Evolutionary conservation across 2,113 vertebrate species (phyloP), one percentile per base, ranked within the genome.

Genomic region (Paramisgurnus dabryanus): DNA sequence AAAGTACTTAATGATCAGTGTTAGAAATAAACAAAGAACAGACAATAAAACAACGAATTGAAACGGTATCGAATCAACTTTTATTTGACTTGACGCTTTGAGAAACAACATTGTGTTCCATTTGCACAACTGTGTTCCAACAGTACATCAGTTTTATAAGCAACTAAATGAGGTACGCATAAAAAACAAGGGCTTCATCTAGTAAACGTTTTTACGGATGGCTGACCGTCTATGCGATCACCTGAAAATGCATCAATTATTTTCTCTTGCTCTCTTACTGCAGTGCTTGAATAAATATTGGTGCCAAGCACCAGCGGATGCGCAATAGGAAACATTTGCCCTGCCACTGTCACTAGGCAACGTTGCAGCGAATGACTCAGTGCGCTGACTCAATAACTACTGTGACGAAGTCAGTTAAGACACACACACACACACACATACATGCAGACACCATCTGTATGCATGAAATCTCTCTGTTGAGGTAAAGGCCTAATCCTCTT

Each of bases 271-370:
- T 86, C 89, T 84, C 85, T 90, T 83, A 86, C 80, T 87, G 78
- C 82, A 68, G 83, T 82, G 87, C 89, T 87, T 93, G 90, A 93
- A 93, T 94, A 93, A 93, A 93, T 92, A 94, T 93, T 84, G 78
- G 85, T 84, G 76, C 61, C 82, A 76, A 60, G 80, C 82, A 87
- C 87, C 88, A 88, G 88, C 84, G 86, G 86, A 87, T 90, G 92
- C 91, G 93, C 90, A 93, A 90, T 90, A 89, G 93, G 92, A 94
- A 92, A 91, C 87, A 90, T 91, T 91, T 86, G 78, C 85, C 80
- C 74, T 85, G 89, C 88, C 78, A 86, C 74, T 15, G 92, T 94
- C 88, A 88, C 93, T 88, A 89, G 84, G 93, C 93, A 93, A 94
- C 93, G 74, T 40, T 80, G 86, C 88, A 86, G 90, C 76, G 87